Evolutionary conservation across 2,888 invertebrate genomes (phyloP).

Genomic region (Tubulanus polymorphus): DNA sequence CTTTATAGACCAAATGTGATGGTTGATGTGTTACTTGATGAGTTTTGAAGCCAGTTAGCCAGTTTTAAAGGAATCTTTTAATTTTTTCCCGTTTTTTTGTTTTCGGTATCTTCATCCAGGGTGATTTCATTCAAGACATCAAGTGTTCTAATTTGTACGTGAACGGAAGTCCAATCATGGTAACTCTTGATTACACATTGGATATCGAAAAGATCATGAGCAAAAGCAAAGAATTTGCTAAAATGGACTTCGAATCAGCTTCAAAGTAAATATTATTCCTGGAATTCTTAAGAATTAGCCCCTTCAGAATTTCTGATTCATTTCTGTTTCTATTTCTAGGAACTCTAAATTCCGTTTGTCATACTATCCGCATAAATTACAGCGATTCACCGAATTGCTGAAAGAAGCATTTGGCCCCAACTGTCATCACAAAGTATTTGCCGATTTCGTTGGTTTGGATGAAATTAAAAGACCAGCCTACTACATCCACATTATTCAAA

Average conservation of each 20-base stretch:
- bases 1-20: no score
- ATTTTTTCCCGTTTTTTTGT: constrained; percentile 7
- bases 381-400: constrained; percentile 68
- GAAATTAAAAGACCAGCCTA: constrained; percentile 69
- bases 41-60: no score
- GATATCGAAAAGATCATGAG: constrained; percentile 52
- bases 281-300: neutral
- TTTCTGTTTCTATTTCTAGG: constrained; percentile 13
- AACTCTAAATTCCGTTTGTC: constrained; percentile 72
- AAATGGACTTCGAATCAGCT: neutral
- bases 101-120: constrained; percentile 61
- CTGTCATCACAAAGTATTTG: constrained; percentile 69
- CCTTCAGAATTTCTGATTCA: neutral
- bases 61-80: neutral
- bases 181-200: constrained; percentile 79
- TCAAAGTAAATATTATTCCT: neutral
- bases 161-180: constrained; percentile 70
- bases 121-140: constrained; percentile 75
- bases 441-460: constrained; percentile 72
- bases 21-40: no score
- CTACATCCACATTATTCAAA: constrained; percentile 79
- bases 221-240: neutral
- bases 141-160: constrained; percentile 80
- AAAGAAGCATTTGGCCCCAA: constrained; percentile 66
- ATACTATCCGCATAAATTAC: constrained; percentile 79